Evolutionary conservation across 2,113 vertebrate genomes (phyloP), one percentile per base, ranked within the genome.

Genomic region (Bubo blakistoni): DNA sequence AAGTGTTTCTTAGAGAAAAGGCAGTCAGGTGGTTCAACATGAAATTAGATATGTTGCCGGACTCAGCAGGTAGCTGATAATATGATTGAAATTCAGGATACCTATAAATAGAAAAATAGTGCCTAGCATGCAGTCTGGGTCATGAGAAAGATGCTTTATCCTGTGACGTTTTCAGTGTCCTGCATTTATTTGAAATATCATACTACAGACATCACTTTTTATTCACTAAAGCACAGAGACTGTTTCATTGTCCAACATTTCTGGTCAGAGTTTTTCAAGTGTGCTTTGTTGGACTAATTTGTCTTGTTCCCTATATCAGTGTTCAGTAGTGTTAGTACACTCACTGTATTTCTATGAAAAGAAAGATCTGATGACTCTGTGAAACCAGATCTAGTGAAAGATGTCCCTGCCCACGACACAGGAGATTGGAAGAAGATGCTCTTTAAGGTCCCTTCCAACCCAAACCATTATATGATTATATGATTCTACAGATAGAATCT

Each of bases 21-120:
- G 80, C 95, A 95, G 81, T 95, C 87, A 92, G 82, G 93, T 96
- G 81, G 54, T 86, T 94, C 82, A 93, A 97, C 93, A 81, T 89
- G 88, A 96, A 96, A 97, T 97, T 85, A 96, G 81, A 82, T 92
- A 88, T 73, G 82, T 96, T 95, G 79, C 88, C 67, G 81, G 85
- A 77, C 80, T 92, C 92, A 96, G 92, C 86, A 94, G 90, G 94
- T 92, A 94, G 57, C 84, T 92, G 88, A 95, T 94, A 87, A 82
- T 87, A 93, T 81, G 81, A 97, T 70, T 94, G 93, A 94, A 97
- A 96, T 94, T 90, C 92, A 90, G 65, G 80, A 52, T 87, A 59
- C 11, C 44, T 89, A 92, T 92, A 95, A 96, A 95, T 78, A 94
- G 79, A 83, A 94, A 94, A 83, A 86, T 27, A 82, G 42, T 49